Conservation (phyloP, 2,888 invertebrate species). For the Lasiommata megera region DNA sequence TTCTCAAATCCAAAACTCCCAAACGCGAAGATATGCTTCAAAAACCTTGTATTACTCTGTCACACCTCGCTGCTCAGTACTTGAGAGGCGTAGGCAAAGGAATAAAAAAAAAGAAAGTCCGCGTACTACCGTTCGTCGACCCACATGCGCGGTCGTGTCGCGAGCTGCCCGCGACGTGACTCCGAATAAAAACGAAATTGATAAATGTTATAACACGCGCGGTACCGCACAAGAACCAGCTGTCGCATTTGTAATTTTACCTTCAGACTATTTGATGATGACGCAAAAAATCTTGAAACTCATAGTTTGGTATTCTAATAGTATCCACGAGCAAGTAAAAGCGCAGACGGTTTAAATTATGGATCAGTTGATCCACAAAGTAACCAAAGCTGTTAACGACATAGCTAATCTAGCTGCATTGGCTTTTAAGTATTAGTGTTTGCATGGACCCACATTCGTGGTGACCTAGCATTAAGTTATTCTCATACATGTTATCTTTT, state of each 20-base stretch:
- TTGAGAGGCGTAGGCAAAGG: constrained; percentile 30
- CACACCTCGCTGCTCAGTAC: not conserved
- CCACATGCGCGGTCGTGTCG: constrained; percentile 52
- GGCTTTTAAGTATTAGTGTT: too few species aligned
- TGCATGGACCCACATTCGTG: too few species aligned
- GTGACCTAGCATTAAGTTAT: too few species aligned
- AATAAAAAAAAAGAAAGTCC: constrained; percentile 74
- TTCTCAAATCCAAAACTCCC: too few species aligned
- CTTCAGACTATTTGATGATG: not conserved
- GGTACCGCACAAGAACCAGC: constrained; percentile 4
- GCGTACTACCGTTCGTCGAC: constrained; percentile 74
- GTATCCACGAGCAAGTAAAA: too few species aligned
- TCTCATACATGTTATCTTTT: too few species aligned
- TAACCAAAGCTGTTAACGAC: not conserved
- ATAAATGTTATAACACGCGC: constrained; percentile 28
- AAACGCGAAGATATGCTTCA: too few species aligned
- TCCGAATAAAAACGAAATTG: constrained; percentile 58
- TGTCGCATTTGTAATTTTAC: not conserved
- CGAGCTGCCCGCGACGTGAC: constrained; percentile 47
- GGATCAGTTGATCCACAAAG: not conserved
- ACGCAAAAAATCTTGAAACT: too few species aligned
- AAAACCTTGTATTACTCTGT: too few species aligned
- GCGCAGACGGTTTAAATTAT: too few species aligned
- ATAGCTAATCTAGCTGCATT: too few species aligned
- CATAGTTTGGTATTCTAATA: too few species aligned